These are phyloP conservation scores for Monoplex corrugatus DNA, from an alignment of 2,888 invertebrate species.

Conservation along the genomic window DNA sequence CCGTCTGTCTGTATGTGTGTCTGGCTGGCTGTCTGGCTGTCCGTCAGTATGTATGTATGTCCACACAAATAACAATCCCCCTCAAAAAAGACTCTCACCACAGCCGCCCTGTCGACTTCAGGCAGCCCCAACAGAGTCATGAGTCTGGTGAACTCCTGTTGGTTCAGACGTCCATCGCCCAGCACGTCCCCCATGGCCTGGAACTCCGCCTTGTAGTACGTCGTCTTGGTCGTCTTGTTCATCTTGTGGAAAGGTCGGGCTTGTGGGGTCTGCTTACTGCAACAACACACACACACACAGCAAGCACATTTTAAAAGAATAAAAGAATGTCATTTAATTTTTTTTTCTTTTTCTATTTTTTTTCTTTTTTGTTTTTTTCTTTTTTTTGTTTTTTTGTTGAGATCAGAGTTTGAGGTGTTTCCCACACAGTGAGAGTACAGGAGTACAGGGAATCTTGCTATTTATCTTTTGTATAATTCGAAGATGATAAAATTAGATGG, in stretches of 20 bases:
- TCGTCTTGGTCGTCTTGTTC: background rate
- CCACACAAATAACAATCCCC: background rate
- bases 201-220: slow-evolving; percentile 49
- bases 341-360: too few relatives aligned
- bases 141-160: slow-evolving; percentile 48
- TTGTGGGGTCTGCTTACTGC: background rate
- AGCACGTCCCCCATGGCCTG: slow-evolving; percentile 49
- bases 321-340: too few relatives aligned
- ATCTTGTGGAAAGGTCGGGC: slow-evolving; percentile 8
- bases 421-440: too few relatives aligned
- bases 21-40: background rate
- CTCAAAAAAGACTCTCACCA: slow-evolving; percentile 9
- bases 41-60: background rate
- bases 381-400: too few relatives aligned
- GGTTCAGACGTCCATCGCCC: slow-evolving; percentile 35
- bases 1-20: background rate
- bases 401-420: too few relatives aligned
- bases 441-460: too few relatives aligned
- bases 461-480: too few relatives aligned
- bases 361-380: too few relatives aligned
- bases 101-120: background rate
- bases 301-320: background rate
- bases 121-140: slow-evolving; percentile 45
- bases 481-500: too few relatives aligned
- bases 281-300: background rate